Base-by-base conservation (phyloP, 2,888 invertebrate genomes). In the Limnephilus lunatus region DNA sequence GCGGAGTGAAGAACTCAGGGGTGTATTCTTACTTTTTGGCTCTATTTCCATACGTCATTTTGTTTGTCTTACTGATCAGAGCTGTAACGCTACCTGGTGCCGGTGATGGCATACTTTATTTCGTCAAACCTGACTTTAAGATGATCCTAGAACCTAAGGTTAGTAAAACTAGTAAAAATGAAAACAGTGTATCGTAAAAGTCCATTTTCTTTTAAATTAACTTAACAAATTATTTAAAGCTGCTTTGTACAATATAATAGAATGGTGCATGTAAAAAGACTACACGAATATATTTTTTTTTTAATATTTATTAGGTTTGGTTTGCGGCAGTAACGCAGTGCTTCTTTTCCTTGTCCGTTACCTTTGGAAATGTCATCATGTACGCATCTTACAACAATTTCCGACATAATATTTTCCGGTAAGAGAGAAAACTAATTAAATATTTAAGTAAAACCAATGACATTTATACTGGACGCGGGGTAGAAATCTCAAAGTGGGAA, bases 21-120 rank as follows among this genome's bases (percentile, higher is more conserved):
- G 97, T 97, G 94, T 97, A 96, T 0, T 97, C 98, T 2, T 98
- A 98, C 94, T 97, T 98, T 94, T 96, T 98, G 4, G 97, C 98
- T 0, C 95, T 97, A 25, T 97, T 97, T 94, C 97, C 97, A 0
- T 97, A 97, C 94, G 94, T 96, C 85, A 96, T 97, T 86, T 96
- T 97, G 95, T 94, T 97, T 35, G 95, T 96, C 31, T 95, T 97
- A 88, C 95, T 97, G 25, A 95, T 97, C 87, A 95, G 97, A 89
- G 96, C 97, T 0, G 95, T 96, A 0, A 97, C 97, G 0, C 94
- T 97, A 90, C 96, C 96, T 0, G 97, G 97, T 0, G 97, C 97
- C 2, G 92, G 95, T 0, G 95, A 97, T 48, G 97, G 97, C 25
- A 96, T 97, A 85, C 94, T 96, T 31, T 97, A 96, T 94, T 97